Base-by-base conservation (phyloP, 2,888 invertebrate genomes). In the Gandaritis pyraliata region DNA sequence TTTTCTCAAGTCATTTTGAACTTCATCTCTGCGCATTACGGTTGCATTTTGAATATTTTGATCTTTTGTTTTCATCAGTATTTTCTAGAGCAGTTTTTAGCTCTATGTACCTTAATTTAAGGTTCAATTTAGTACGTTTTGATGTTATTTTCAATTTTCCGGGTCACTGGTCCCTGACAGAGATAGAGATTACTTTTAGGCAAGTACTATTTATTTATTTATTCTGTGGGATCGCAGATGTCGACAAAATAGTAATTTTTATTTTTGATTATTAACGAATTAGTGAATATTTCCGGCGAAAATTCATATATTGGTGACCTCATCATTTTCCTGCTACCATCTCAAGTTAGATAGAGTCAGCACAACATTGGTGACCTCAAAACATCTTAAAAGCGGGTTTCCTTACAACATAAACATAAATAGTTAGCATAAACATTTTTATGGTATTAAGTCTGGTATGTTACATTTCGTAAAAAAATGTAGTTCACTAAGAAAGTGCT, bases 91-190 rank as follows among this genome's bases (percentile, higher is more conserved):
- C 10, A 13, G 58, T 46, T 58, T 39, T 48, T 13, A 54, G 12
- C 30, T 30, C 7, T 66, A 54, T n/a, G 0, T n/a, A 0, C 2
- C 0, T 7, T 8, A 0, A 0, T 10, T 15, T 66, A 66, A 60
- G 59, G 64, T 56, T 29, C 8, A 61, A n/a, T 64, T 15, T 55
- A 0, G 41, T 33, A 12, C 30, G 30, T 39, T 29, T 61, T n/a
- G 30, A 30, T 43, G 67, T 84, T 82, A 82, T 78, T 87, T 88
- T 85, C 87, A 90, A 91, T 91, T 91, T 91, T 90, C 90, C 90
- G 75, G 87, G 71, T 76, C 88, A 87, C 73, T 76, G 88, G 77
- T 65, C 83, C 78, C 78, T 79, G 83, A 85, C 89, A 78, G 64
- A 52, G 62, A 67, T 66, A 36, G 54, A 53, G 66, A 62, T 64